Base-by-base conservation (phyloP, 1,140 invertebrate species). In the Pectinophora gossypiella region DNA sequence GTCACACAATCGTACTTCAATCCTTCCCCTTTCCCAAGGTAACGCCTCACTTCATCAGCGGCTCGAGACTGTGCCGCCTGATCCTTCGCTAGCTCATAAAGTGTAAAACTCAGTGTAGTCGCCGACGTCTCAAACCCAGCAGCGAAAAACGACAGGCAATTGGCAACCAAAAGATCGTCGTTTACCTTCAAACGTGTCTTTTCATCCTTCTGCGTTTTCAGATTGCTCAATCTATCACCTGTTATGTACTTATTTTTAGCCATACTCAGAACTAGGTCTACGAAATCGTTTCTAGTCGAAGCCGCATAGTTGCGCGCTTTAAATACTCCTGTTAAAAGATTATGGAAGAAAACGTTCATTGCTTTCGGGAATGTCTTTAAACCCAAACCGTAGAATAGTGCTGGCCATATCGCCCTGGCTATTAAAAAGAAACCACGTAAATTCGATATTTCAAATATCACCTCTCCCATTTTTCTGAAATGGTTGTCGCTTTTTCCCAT, bases 81-180 rank as follows among this genome's bases (percentile, higher is more conserved):
- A 61, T 92, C 73, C 27, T 86, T 75, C 0, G 92, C 90, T 35
- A 94, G 64, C 35, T 89, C 86, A 56, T 90, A 91, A 0, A 90
- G 56, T 3, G 85, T 76, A 49, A 90, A 91, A 1, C 85, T 76
- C 56, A 92, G 62, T 0, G 90, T 75, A 3, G 83, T 64, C 10
- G 87, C 83, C 0, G 86, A 77, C 0, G 89, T 86, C 23, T 76
- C 76, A 42, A 87, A 81, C 0, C 77, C 77, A 40, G 74, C 76
- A 5, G 57, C 62, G 19, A 76, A 79, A 19, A 79, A 67, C n/a
- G 64, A 38, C 18, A 74, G 54, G 10, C 69, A 69, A 15, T 72
- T 65, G 15, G 63, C 68, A 13, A 93, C 44, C 9, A 79, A 36
- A n/a, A 74, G 45, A 13, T 68, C 58, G 18, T 76, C 60, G 22